Evolutionary conservation across 2,888 invertebrate species (phyloP).

Genomic region (Hirtodrosophila cameraria): DNA sequence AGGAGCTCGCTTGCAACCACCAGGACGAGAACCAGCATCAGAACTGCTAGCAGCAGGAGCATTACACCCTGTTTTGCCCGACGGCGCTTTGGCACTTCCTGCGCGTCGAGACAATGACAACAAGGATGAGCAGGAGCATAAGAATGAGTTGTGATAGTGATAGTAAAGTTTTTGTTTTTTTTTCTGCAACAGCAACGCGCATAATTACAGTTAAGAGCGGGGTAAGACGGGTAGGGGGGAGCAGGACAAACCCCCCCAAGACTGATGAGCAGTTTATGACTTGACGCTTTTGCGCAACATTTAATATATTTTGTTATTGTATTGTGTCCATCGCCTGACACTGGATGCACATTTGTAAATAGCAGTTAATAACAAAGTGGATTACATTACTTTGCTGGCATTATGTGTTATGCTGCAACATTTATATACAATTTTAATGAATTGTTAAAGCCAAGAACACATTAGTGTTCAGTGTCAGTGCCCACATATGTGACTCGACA

Average conservation of each 20-base stretch:
- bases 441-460: constrained; percentile 44
- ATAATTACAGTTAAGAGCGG: constrained; percentile 62
- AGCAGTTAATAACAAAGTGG: constrained; percentile 66
- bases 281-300: constrained; percentile 77
- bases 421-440: constrained; percentile 52
- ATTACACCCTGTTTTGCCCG: constrained; percentile 44
- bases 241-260: constrained; percentile 47
- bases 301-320: constrained; percentile 52
- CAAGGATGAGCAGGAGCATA: constrained; percentile 15
- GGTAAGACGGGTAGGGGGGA: background rate
- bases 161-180: constrained; percentile 58
- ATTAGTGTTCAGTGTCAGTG: constrained; percentile 24
- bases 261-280: constrained; percentile 83
- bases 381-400: constrained; percentile 24
- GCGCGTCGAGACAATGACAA: constrained; percentile 66
- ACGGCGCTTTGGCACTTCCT: constrained; percentile 69
- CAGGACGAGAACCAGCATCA: constrained; percentile 7
- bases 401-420: constrained; percentile 23
- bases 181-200: constrained; percentile 65
- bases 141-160: constrained; percentile 72
- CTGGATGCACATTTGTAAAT: constrained; percentile 63
- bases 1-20: background rate
- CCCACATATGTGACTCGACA: constrained; percentile 36
- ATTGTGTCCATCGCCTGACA: constrained; percentile 23
- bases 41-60: constrained; percentile 8